Evolutionary conservation across 2,797 vertebrate species (phyloP).

Genomic region (Peromyscus attwateri): DNA sequence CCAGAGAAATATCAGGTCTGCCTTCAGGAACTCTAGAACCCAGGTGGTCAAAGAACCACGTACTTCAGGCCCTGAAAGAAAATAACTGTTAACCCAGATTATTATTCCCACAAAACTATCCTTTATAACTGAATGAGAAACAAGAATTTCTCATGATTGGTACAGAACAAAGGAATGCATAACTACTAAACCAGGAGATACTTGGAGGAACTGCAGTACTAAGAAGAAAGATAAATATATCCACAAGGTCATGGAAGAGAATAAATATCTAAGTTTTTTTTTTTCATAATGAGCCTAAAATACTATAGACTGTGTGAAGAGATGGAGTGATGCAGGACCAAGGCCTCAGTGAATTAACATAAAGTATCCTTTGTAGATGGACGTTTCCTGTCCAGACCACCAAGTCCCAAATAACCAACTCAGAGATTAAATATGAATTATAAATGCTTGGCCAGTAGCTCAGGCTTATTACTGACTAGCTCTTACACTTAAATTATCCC

Average conservation of each 20-base stretch:
- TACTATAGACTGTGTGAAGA: not conserved
- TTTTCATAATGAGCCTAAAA: not conserved
- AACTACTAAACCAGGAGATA: not conserved
- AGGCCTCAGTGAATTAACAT: not conserved
- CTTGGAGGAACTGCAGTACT: not conserved
- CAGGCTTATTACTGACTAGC: too few species aligned
- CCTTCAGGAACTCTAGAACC: not conserved
- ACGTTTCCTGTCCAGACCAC: too few species aligned
- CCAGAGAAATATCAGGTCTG: not conserved
- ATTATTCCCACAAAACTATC: not conserved
- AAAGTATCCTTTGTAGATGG: accelerated
- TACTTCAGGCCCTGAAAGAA: not conserved
- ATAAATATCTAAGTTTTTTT: not conserved
- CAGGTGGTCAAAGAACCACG: not conserved
- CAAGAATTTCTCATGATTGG: not conserved
- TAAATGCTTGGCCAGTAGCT: too few species aligned
- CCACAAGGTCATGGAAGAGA: not conserved
- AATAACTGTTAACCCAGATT: not conserved
- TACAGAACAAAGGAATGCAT: not conserved
- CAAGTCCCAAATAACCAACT: too few species aligned
- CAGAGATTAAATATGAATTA: too few species aligned
- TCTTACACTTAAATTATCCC: too few species aligned
- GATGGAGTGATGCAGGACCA: accelerated
- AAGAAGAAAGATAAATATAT: not conserved
- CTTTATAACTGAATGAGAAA: not conserved